phyloP scores from a whole-genome alignment of 2,113 vertebrate genomes.

The Dinomys branickii region DNA sequence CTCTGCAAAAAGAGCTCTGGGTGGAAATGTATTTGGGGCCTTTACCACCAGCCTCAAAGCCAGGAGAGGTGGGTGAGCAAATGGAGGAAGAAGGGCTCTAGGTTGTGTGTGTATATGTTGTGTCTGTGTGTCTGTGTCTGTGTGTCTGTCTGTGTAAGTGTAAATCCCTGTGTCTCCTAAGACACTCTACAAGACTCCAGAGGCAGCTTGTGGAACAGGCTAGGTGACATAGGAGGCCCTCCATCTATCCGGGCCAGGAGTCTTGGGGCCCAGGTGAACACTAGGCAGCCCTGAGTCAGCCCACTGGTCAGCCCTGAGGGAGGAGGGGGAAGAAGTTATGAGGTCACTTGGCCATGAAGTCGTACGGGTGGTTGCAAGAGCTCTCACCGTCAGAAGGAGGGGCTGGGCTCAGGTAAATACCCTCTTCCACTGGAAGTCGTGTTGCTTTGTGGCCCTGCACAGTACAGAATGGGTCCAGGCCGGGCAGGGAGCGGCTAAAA shows the following conservation, averaged over 20 bases:
- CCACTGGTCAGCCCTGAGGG: not conserved
- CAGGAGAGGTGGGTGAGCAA: not conserved
- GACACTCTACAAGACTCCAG: not conserved
- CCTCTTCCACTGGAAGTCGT: not conserved
- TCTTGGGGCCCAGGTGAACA: not conserved
- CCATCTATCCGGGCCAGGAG: not conserved
- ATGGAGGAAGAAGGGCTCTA: not conserved
- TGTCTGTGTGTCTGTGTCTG: not conserved
- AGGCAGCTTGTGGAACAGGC: not conserved
- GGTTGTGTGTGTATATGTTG: not conserved
- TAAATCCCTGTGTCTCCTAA: not conserved
- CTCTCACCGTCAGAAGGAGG: not conserved
- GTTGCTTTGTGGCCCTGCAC: not conserved
- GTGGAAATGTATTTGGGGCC: not conserved
- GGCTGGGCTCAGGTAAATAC: not conserved
- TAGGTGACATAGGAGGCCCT: not conserved
- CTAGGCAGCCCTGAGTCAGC: not conserved
- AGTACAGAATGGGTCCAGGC: not conserved
- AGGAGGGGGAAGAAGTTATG: not conserved
- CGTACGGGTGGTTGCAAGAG: not conserved
- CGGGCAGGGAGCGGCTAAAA: not conserved
- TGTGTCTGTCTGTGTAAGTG: not conserved
- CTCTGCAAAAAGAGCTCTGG: not conserved
- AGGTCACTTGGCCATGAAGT: not conserved
- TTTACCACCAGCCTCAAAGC: not conserved